Conservation (phyloP, 2,888 invertebrate genomes). For the Oscheius myriophilus region DNA sequence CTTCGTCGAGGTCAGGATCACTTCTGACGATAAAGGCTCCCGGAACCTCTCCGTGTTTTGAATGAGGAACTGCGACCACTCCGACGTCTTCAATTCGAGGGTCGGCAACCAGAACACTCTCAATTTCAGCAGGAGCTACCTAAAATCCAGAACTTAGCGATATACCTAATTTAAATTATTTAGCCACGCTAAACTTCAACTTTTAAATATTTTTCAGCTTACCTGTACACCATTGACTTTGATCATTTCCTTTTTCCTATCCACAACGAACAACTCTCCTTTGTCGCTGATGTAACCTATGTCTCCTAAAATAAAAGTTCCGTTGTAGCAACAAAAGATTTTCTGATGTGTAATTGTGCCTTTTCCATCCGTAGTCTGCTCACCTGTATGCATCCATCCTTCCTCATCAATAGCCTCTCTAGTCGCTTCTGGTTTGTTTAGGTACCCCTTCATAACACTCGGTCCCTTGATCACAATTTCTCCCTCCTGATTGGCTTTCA, state of each 20-base stretch:
- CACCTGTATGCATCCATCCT: slow-evolving; percentile 41
- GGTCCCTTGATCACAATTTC: slow-evolving; percentile 50
- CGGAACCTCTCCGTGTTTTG: slow-evolving; percentile 43
- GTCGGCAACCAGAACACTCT: slow-evolving; percentile 81
- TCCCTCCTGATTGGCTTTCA: slow-evolving; percentile 29
- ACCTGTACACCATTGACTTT: slow-evolving; percentile 67
- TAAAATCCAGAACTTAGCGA: slow-evolving; percentile 11
- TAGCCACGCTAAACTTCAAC: too few relatives aligned
- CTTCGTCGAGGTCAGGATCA: too few relatives aligned
- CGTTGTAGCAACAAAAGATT: too few relatives aligned
- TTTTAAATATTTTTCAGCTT: neutral
- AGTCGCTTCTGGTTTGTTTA: slow-evolving; percentile 32
- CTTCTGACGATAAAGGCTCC: slow-evolving; percentile 46
- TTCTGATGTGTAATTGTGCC: too few relatives aligned
- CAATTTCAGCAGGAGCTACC: slow-evolving; percentile 88
- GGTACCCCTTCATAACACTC: slow-evolving; percentile 50
- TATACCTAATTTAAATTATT: neutral
- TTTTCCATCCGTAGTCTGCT: too few relatives aligned
- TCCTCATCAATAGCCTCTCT: slow-evolving; percentile 25
- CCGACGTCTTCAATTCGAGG: slow-evolving; percentile 81
- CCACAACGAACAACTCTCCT: slow-evolving; percentile 61
- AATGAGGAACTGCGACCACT: slow-evolving; percentile 77
- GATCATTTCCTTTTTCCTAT: slow-evolving; percentile 66
- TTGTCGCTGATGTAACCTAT: slow-evolving; percentile 48
- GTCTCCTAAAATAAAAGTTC: slow-evolving; percentile 55